Percentiles rank a stretch among this genome's conserved stretches.
Evolutionary conservation across 1,140 invertebrate species (phyloP).

Genomic region (Pararge aegeria): DNA sequence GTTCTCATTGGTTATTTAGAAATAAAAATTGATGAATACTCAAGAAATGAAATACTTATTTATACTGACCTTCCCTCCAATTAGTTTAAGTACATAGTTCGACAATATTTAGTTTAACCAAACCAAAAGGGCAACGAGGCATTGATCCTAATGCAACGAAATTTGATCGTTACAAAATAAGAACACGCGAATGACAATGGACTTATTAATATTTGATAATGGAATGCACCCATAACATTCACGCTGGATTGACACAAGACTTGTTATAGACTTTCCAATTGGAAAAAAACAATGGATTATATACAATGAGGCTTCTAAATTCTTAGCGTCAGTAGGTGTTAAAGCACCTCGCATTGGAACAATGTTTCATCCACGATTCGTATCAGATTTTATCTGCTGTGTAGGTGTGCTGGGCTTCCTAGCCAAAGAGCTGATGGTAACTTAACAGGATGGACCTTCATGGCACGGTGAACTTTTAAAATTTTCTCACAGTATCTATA

Average conservation of each 20-base stretch:
- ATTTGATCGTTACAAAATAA: neutral
- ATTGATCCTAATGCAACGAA: too few relatives aligned
- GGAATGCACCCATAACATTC: conserved; percentile 36
- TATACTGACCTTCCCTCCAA: too few relatives aligned
- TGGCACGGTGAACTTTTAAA: too few relatives aligned
- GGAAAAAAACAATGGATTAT: conserved; percentile 30
- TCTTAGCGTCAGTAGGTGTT: conserved; percentile 51
- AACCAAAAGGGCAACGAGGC: too few relatives aligned
- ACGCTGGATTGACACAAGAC: conserved; percentile 21
- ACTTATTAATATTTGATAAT: conserved; percentile 20
- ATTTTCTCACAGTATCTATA: too few relatives aligned
- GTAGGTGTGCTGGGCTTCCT: conserved; percentile 32
- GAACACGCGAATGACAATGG: neutral
- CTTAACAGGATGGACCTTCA: too few relatives aligned
- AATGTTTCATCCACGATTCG: conserved; percentile 50
- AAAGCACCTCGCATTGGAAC: conserved; percentile 41
- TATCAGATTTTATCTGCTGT: conserved; percentile 48
- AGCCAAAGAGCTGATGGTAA: neutral
- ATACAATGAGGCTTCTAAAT: conserved; percentile 28
- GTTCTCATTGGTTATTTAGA: too few relatives aligned
- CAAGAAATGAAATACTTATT: too few relatives aligned
- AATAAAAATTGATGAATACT: too few relatives aligned
- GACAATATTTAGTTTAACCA: too few relatives aligned
- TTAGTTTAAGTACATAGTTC: too few relatives aligned
- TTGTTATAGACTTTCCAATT: conserved; percentile 25